Base-by-base conservation (phyloP, 2,797 vertebrate genomes). In the Macrochelys suwanniensis region DNA sequence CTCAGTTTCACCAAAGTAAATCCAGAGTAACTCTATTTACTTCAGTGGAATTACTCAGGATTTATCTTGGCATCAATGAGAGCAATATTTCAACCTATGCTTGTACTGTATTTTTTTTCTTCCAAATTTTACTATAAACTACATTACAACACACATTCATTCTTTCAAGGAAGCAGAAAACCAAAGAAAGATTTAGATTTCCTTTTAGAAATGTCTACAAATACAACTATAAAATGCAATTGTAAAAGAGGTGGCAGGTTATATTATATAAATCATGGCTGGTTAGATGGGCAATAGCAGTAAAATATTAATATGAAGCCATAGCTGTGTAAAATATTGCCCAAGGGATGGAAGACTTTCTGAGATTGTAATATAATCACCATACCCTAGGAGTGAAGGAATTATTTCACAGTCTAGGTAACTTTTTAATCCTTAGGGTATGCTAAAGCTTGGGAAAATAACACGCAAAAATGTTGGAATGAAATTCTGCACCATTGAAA, bases 221-320 rank as follows among this genome's bases (percentile, higher is more conserved):
- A 91, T 1, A 4, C 37, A 76, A 33, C 50, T n/a, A 53, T 71
- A 91, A 96, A 97, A 93, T 80, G 3, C 5, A 42, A 51, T 9
- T 49, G 68, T 91, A 86, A 86, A 89, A 87, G 49, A 91, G 50
- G 3, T 9, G 28, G 31, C 45, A 28, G 83, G 5, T 82, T 89
- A 91, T 71, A 90, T 85, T 89, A 74, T 53, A 89, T 92, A 92
- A 83, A 83, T 79, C 16, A 59, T 37, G 56, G 92, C 54, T 10
- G 3, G 45, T 91, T 91, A 82, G 80, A 89, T 87, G 61, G 82
- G 88, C 47, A 94, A 95, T 1, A 5, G 68, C 47, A 92, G 25
- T 68, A 93, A 94, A 95, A 84, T 12, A 89, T 42, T 54, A 37
- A 71, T 54, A 83, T 80, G 92, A 90, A 89, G 15, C 31, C 78